These are phyloP conservation scores for Ibidorhyncha struthersii DNA, from an alignment of 2,113 vertebrate species.

Conservation along the genomic window DNA sequence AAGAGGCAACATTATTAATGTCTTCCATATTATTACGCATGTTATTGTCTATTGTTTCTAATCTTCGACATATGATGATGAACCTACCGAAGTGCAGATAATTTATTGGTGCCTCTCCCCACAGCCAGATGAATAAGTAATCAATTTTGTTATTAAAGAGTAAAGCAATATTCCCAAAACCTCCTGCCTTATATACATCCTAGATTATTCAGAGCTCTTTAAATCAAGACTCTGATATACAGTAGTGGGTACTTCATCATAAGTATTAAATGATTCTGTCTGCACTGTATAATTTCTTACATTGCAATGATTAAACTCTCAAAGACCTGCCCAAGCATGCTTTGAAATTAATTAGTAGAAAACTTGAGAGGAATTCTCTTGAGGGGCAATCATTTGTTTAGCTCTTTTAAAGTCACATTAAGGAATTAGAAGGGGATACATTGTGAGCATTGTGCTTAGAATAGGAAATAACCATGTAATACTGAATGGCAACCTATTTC, in stretches of 20 bases:
- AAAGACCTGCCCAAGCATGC: neutral
- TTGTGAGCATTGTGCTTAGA: neutral
- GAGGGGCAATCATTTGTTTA: neutral
- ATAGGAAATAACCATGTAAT: neutral
- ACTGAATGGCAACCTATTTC: neutral
- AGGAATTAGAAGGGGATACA: neutral
- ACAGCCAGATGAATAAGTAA: neutral
- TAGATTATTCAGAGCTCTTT: neutral
- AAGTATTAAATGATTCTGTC: neutral
- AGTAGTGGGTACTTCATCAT: neutral
- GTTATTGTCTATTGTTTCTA: neutral
- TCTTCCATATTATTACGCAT: neutral
- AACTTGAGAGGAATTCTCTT: slow-evolving; percentile 6
- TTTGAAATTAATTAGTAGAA: neutral
- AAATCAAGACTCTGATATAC: neutral
- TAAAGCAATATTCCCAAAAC: neutral
- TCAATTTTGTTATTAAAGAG: neutral
- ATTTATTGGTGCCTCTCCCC: neutral
- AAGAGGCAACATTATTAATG: neutral
- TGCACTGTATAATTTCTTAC: neutral
- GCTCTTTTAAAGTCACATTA: neutral
- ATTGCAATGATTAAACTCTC: neutral
- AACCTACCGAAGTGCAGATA: neutral
- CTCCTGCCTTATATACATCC: neutral
- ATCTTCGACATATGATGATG: neutral